phyloP scores from a whole-genome alignment of 2,797 vertebrate species.

The Cyprinella venusta region DNA sequence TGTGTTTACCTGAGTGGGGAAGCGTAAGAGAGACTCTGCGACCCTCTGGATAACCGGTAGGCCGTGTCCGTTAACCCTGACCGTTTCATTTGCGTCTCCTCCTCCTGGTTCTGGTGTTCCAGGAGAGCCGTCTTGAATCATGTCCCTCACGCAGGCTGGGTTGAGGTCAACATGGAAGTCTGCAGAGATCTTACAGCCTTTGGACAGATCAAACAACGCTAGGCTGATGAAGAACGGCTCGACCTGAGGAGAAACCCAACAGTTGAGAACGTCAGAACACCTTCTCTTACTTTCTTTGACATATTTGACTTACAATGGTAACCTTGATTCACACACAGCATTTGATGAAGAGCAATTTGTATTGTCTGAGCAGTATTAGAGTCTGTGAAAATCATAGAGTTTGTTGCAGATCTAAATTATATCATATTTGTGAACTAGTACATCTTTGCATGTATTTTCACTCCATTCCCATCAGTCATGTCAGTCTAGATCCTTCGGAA shows the following conservation, averaged over 20 bases:
- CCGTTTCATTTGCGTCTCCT: constrained; percentile 58
- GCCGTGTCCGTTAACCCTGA: constrained; percentile 60
- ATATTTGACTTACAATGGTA: neutral
- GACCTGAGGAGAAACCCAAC: constrained; percentile 74
- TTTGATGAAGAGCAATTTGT: neutral
- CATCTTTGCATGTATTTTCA: neutral
- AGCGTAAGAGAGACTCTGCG: constrained; percentile 82
- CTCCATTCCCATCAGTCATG: neutral
- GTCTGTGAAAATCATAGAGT: neutral
- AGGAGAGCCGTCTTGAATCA: constrained; percentile 76
- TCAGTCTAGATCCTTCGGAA: neutral
- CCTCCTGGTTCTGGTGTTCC: constrained; percentile 66
- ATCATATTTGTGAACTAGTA: neutral
- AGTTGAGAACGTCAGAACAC: neutral
- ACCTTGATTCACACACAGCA: neutral
- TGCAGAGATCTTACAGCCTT: constrained; percentile 94
- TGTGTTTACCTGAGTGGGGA: constrained; percentile 83
- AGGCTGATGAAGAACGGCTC: constrained; percentile 97
- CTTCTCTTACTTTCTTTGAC: neutral
- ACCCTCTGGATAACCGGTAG: constrained; percentile 82
- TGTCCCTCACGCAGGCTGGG: constrained; percentile 84
- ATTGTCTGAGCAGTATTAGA: neutral
- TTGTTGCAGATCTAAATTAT: neutral
- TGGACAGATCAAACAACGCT: constrained; percentile 91
- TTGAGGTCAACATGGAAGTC: constrained; percentile 97